Evolutionary conservation across 2,888 invertebrate species (phyloP).

Genomic region (Habrosyne pyritoides): DNA sequence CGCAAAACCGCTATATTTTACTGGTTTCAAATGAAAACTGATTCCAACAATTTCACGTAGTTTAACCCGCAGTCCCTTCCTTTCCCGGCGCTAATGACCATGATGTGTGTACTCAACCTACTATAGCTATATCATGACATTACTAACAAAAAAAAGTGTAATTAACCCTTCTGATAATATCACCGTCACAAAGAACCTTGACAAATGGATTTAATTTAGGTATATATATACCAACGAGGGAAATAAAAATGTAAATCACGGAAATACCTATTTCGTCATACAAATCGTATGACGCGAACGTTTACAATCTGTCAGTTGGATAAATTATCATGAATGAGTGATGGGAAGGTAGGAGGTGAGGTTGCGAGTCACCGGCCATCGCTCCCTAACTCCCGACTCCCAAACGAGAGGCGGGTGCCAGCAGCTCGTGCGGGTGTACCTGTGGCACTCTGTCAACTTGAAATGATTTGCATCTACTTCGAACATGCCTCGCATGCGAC

Average conservation of each 20-base stretch:
- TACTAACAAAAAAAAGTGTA: neutral
- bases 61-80: neutral
- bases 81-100: neutral
- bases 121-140: constrained; percentile 1
- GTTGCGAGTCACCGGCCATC: neutral
- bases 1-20: too few species aligned
- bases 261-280: constrained; percentile 17
- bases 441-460: constrained; percentile 19
- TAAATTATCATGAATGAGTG: constrained; percentile 37
- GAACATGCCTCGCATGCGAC: constrained; percentile 37
- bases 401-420: constrained; percentile 9
- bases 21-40: too few species aligned
- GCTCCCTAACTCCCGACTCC: neutral
- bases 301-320: constrained; percentile 32
- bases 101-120: constrained; percentile 2
- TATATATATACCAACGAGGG: constrained; percentile 8
- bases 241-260: constrained; percentile 18
- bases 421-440: constrained; percentile 9
- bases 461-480: constrained; percentile 56
- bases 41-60: neutral
- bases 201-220: constrained; percentile 10
- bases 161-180: neutral
- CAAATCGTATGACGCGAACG: constrained; percentile 15
- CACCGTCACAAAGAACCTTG: constrained; percentile 1
- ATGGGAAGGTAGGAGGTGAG: constrained; percentile 17